Percentiles rank a stretch among this genome's conserved stretches.
phyloP scores from a whole-genome alignment of 2,113 vertebrate genomes.

The Paralichthys olivaceus region DNA sequence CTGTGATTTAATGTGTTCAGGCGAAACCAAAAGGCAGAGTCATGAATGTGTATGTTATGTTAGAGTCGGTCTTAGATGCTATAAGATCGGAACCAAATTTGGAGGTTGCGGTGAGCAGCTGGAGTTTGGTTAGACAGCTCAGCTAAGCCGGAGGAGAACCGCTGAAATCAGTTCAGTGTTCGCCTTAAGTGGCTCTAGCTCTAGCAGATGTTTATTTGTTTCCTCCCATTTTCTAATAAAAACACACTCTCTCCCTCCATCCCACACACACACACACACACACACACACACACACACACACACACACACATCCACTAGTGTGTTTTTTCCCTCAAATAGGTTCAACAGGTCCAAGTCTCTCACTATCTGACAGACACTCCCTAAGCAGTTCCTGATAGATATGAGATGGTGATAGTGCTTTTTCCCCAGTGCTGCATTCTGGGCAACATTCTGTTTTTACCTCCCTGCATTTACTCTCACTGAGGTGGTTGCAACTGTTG shows the following conservation, averaged over 20 bases:
- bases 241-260: slow-evolving; percentile 25
- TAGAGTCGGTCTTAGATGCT: slow-evolving; percentile 16
- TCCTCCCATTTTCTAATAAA: slow-evolving; percentile 36
- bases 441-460: slow-evolving; percentile 25
- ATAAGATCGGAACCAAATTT: slow-evolving; percentile 30
- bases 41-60: slow-evolving; percentile 9
- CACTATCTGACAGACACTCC: slow-evolving; percentile 29
- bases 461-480: slow-evolving; percentile 22
- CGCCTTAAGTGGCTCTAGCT: slow-evolving; percentile 59
- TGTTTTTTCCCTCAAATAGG: slow-evolving; percentile 48
- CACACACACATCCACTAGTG: slow-evolving; percentile 12
- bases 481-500: slow-evolving; percentile 32
- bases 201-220: slow-evolving; percentile 26
- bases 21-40: slow-evolving; percentile 28
- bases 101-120: slow-evolving; percentile 34
- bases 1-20: slow-evolving; percentile 9
- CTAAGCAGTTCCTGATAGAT: slow-evolving; percentile 31
- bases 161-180: slow-evolving; percentile 48
- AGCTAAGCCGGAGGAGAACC: slow-evolving; percentile 20
- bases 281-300: neutral
- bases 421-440: slow-evolving; percentile 14
- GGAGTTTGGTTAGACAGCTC: slow-evolving; percentile 37
- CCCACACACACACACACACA: neutral
- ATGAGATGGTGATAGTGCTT: slow-evolving; percentile 20
- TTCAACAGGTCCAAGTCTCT: slow-evolving; percentile 56